Evolutionary conservation across 2,113 vertebrate species (phyloP).

Genomic region (Gobiocypris rarus): DNA sequence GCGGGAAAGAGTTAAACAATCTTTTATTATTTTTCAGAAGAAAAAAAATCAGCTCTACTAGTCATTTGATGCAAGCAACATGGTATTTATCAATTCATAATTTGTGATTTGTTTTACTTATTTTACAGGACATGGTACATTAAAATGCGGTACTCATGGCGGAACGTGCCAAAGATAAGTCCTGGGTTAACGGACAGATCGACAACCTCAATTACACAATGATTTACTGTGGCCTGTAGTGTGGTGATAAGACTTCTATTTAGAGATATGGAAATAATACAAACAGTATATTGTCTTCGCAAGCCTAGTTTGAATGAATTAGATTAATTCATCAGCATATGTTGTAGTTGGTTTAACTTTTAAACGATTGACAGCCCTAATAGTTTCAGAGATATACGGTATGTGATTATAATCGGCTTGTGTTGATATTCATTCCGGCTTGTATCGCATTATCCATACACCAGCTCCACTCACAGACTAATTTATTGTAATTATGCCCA

Average conservation of each 20-base stretch:
- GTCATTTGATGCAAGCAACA: neutral
- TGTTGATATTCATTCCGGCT: conserved; percentile 45
- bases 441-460: conserved; percentile 25
- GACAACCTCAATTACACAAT: neutral
- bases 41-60: neutral
- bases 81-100: neutral
- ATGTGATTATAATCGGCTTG: conserved; percentile 46
- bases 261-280: neutral
- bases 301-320: neutral
- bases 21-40: neutral
- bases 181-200: neutral
- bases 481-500: conserved; percentile 41
- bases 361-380: conserved; percentile 28
- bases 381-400: conserved; percentile 5
- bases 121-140: too few relatives aligned
- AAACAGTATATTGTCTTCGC: neutral
- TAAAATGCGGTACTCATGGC: too few relatives aligned
- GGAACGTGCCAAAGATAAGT: too few relatives aligned
- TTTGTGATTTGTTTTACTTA: neutral
- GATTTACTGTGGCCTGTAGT: neutral
- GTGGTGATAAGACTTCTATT: neutral
- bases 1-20: neutral
- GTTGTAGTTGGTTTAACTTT: conserved; percentile 3
- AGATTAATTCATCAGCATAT: neutral
- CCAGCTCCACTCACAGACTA: conserved; percentile 16